Base-by-base conservation (phyloP, 2,797 vertebrate genomes). In the Syngnathus rostellatus region DNA sequence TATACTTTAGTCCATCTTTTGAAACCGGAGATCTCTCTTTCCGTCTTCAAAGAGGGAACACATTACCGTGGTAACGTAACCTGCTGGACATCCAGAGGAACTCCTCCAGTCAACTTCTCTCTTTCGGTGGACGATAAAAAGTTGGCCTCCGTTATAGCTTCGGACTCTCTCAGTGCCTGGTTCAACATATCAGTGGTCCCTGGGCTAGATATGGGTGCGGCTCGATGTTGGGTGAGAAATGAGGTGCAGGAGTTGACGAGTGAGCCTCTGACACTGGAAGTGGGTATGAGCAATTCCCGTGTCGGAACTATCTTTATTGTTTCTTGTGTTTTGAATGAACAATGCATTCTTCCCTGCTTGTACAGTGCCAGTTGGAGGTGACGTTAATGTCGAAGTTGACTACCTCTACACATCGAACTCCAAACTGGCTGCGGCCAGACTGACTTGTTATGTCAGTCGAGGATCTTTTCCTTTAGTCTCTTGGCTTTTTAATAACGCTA, bases 381-480 rank as follows among this genome's bases (percentile, higher is more conserved):
- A 72, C 0, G 72, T 82, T 2, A 76, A 70, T 17, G 67, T 92
- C 41, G 81, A 84, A 19, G 83, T 90, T 50, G 84, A 88, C 3
- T 85, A 91, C 72, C 83, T 92, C 37, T 83, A 88, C 77, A 80
- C 70, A 14, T 71, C 63, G 0, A 74, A 84, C 38, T 81, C 74
- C 43, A 77, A 57, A 38, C 54, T 75, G 50, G 53, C 59, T 0
- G 83, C 80, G 0, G 83, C 73, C 68, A 74, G 64, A 16, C 79
- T 92, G 38, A 81, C 45, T 8, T 92, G 91, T 69, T 53, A 60
- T 0, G 2, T 87, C 66, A 70, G 72, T 66, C 80, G 72, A 57
- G 91, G 91, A 62, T 91, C 89, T 0, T 92, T 91, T 64, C 89
- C 91, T 16, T n/a, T 63, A 1, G 62, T 88, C 75, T 81, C 79